Percentiles rank a stretch among this genome's conserved stretches.
These are phyloP conservation scores for Noctua janthina DNA, from an alignment of 2,888 invertebrate genomes.

Conservation along the genomic window DNA sequence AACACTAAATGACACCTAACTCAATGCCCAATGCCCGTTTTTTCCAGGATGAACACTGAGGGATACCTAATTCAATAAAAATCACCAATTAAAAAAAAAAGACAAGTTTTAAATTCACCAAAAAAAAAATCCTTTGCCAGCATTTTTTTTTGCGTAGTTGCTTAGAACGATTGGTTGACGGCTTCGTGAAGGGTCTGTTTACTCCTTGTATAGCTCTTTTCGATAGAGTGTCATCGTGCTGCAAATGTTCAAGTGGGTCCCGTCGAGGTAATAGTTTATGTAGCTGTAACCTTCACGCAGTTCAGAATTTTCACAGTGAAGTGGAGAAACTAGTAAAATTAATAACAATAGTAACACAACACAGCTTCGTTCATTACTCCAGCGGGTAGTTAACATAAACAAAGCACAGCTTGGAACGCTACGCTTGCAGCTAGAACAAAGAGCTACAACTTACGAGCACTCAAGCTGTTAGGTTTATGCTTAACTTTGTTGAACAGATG, in stretches of 20 bases:
- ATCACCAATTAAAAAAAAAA: no score
- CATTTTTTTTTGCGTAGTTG: no score
- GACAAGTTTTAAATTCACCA: no score
- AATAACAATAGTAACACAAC: slow-evolving; percentile 14
- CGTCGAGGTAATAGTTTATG: background rate
- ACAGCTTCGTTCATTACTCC: background rate
- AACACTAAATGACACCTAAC: no score
- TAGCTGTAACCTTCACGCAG: background rate
- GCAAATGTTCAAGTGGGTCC: background rate
- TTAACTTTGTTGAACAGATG: background rate
- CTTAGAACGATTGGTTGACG: no score
- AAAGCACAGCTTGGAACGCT: slow-evolving; percentile 10
- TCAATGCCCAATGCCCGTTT: no score
- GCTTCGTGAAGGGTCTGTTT: no score
- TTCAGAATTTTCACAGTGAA: background rate
- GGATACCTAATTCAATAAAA: no score
- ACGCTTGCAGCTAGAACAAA: slow-evolving; percentile 17
- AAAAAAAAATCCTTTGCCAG: no score
- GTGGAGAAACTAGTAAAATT: background rate
- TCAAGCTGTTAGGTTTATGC: slow-evolving; percentile 13
- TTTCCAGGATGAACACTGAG: no score
- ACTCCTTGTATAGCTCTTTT: no score
- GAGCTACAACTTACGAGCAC: slow-evolving; percentile 19
- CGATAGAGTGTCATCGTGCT: no score
- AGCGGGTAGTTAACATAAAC: slow-evolving; percentile 1